Conservation (phyloP, 2,888 invertebrate genomes). For the Eupithecia pulchellata region DNA sequence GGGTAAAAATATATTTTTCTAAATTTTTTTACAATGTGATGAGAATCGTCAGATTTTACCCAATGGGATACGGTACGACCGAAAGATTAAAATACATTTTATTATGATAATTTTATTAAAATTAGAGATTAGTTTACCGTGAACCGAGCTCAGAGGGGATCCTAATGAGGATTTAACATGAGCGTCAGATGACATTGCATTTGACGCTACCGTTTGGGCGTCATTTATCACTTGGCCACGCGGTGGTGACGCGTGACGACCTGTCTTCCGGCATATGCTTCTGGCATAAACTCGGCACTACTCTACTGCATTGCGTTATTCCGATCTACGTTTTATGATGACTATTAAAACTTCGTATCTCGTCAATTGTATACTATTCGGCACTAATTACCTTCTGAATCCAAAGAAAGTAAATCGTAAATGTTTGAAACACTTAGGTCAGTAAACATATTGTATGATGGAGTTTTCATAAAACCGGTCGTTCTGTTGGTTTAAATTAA, state of each 20-base stretch:
- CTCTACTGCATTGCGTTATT: slow-evolving; percentile 34
- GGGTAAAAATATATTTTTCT: background rate
- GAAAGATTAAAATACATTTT: background rate
- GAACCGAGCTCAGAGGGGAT: background rate
- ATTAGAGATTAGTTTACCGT: background rate
- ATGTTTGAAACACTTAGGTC: background rate
- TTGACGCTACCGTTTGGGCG: slow-evolving; percentile 38
- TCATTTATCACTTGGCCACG: slow-evolving; percentile 44
- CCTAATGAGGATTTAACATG: slow-evolving; percentile 42
- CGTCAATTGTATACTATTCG: background rate
- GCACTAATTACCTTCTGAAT: background rate
- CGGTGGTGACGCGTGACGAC: slow-evolving; percentile 42
- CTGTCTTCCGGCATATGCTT: slow-evolving; percentile 37
- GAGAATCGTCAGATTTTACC: background rate
- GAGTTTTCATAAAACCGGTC: slow-evolving; percentile 12
- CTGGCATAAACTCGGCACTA: slow-evolving; percentile 20
- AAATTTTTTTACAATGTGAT: background rate
- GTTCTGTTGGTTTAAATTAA: slow-evolving; percentile 25
- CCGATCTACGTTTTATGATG: slow-evolving; percentile 3
- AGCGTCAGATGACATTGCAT: slow-evolving; percentile 40
- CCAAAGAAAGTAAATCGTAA: background rate
- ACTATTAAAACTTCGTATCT: slow-evolving; percentile 4
- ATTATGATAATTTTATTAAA: background rate
- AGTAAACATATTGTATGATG: background rate
- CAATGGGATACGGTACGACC: background rate